Base-by-base conservation (phyloP, 2,113 vertebrate species). In the Eretmochelys imbricata region DNA sequence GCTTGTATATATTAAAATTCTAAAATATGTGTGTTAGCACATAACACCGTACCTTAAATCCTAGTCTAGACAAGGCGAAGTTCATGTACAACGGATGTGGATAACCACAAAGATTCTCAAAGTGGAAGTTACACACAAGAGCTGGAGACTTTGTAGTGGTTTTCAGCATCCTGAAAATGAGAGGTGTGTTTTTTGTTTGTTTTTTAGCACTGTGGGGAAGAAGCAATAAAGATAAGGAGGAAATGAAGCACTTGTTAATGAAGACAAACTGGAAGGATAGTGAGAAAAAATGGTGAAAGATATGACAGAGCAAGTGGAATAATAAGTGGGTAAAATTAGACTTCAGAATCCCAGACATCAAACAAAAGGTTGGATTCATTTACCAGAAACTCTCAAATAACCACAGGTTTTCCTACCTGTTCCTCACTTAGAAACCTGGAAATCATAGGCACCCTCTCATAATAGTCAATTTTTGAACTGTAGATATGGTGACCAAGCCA, bases 41-140 rank as follows among this genome's bases (percentile, higher is more conserved):
- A 54, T 82, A 55, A 81, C 82, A 50, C 72, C 79, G 12, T 86
- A 88, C 88, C 53, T 91, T 87, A 82, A 5, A 53, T n/a, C 55
- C 5, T 20, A 22, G 65, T 22, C n/a, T 72, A 72, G 65, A 72
- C 35, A 69, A 35, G 35, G 80, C 82, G 87, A 57, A 57, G 88
- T 80, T 95, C 69, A 35, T 84, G 55, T 85, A 25, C 16, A 85
- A 76, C 22, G 65, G 95, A 94, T 96, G 84, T 96, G 94, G 57
- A 82, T 92, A 96, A 89, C 89, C 91, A 88, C 93, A 84, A 93
- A 95, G 51, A 31, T 27, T 86, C 94, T 91, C 51, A 78, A 16
- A 92, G 84, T 89, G 84, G 84, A 94, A 96, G 55, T 51, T 93
- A 65, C 42, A 88, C 72, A 62, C 82, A 91, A 65, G 91, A 92